Evolutionary conservation across 2,113 vertebrate genomes (phyloP).

Genomic region (Oenanthe oenanthe): DNA sequence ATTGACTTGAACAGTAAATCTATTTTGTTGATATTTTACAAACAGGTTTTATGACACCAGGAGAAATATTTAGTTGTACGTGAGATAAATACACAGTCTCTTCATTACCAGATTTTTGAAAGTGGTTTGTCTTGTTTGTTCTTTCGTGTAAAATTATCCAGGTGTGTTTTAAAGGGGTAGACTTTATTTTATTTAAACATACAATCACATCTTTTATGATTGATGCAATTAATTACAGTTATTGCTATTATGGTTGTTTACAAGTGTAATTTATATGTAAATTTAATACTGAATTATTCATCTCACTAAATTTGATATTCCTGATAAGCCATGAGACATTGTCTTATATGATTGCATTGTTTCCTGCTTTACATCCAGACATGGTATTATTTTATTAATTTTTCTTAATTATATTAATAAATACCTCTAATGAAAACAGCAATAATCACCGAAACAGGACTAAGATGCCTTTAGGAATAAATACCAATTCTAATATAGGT

Average conservation of each 20-base stretch:
- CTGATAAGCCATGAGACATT: neutral
- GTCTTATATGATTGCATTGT: neutral
- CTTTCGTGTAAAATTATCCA: neutral
- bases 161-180: neutral
- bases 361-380: neutral
- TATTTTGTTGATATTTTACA: neutral
- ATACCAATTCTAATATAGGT: neutral
- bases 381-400: neutral
- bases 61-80: neutral
- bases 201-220: neutral
- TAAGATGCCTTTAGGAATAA: neutral
- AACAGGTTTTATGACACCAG: neutral
- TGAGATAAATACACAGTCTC: neutral
- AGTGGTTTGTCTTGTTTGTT: neutral
- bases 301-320: neutral
- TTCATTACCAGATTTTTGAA: neutral
- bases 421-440: neutral
- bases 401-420: neutral
- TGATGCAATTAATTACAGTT: neutral
- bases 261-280: slow-evolving; percentile 30
- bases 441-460: neutral
- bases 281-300: slow-evolving; percentile 46
- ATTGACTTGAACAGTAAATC: neutral
- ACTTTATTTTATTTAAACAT: neutral
- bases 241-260: neutral